Base-by-base conservation (phyloP, 2,888 invertebrate genomes). In the Temnothorax unifasciatus region DNA sequence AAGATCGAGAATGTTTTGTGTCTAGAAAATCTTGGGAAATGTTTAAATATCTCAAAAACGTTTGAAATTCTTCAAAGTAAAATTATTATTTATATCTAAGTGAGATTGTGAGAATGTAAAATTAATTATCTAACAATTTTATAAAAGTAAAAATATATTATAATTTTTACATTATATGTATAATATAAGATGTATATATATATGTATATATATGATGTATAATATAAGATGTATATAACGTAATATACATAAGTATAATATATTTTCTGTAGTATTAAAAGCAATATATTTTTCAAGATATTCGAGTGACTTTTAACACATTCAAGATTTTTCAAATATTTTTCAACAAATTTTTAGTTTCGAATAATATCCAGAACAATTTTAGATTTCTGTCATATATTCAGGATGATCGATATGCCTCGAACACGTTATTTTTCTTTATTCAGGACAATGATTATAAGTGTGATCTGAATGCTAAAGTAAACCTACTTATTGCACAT, bases 281-380 rank as follows among this genome's bases (percentile, higher is more conserved):
- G 0, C 1, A 61, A n/a, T 63, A 38, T 63, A 38, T 63, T 63
- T 63, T 63, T n/a, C 61, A 61, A 34, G 34, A 34, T 34, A 34
- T 34, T 34, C 34, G 6, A 29, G 5, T 61, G 9, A 61, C 5
- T 38, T 59, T 63, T 63, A 34, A 9, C 5, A n/a, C 9, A 13
- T 64, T 64, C 41, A 21, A 64, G 63, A 64, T 64, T 64, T 59
- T 64, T 64, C 63, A 41, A 64, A 64, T 64, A 6, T 64, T 44
- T 66, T 25, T 64, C 5, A 6, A 34, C 34, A 34, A 34, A 13
- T 64, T 63, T 63, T 63, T 38, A 21, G 29, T 63, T 21, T 41
- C 1, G 21, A 44, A 66, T 25, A 66, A 44, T 44, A 66, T 66
- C 44, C 3, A 64, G 13, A 64, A 21, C 3, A n/a, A 38, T n/a